Evolutionary conservation across 2,888 invertebrate species (phyloP).

Genomic region (Ctenicera cuprea): DNA sequence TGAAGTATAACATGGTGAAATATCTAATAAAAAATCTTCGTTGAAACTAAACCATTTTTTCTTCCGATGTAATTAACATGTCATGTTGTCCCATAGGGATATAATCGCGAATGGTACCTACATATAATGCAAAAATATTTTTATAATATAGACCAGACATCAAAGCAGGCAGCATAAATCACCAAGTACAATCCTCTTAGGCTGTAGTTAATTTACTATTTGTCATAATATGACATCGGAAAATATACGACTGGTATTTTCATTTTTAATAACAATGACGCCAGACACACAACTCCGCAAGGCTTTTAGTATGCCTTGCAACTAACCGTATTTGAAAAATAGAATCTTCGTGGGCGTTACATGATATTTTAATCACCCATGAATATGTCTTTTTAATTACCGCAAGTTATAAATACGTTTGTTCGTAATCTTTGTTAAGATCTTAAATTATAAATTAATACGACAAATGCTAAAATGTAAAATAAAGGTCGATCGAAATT

Average conservation of each 20-base stretch:
- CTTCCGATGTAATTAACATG: slow-evolving; percentile 7
- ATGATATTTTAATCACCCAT: slow-evolving; percentile 51
- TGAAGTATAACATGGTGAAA: no score
- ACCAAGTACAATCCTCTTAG: slow-evolving; percentile 50
- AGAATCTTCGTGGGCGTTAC: slow-evolving; percentile 47
- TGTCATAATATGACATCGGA: slow-evolving; percentile 52
- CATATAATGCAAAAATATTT: slow-evolving; percentile 38
- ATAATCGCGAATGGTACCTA: slow-evolving; percentile 9
- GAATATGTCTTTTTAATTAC: slow-evolving; percentile 49
- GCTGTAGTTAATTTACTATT: slow-evolving; percentile 54
- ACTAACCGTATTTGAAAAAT: slow-evolving; percentile 50
- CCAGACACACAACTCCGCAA: slow-evolving; percentile 45
- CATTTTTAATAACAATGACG: slow-evolving; percentile 50
- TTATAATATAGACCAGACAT: slow-evolving; percentile 46
- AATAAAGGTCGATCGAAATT: slow-evolving; percentile 11
- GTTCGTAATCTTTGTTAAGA: not conserved
- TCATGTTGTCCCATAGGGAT: not conserved
- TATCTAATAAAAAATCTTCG: no score
- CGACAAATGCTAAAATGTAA: not conserved
- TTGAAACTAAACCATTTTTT: not conserved
- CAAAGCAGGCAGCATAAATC: slow-evolving; percentile 45
- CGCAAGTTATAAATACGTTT: slow-evolving; percentile 46
- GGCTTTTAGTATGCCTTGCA: slow-evolving; percentile 16
- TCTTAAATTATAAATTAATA: slow-evolving; percentile 29
- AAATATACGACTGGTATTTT: slow-evolving; percentile 51